Percentiles rank a stretch among this genome's conserved stretches.
Evolutionary conservation across 2,888 invertebrate genomes (phyloP).

Genomic region (Cepaea hortensis): DNA sequence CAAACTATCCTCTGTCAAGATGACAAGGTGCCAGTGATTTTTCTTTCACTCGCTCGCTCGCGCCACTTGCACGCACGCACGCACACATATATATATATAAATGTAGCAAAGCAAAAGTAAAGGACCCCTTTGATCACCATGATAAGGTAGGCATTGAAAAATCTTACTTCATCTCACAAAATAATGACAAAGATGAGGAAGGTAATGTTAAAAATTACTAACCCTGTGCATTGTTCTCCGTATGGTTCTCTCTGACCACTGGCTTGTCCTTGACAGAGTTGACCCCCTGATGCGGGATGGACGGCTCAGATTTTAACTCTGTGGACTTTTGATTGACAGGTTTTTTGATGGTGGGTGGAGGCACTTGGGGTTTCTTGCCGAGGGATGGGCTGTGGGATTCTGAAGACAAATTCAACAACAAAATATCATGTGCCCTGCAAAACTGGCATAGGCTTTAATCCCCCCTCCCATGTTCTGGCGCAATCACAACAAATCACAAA

Average conservation of each 20-base stretch:
- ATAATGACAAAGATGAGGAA: background rate
- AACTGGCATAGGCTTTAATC: too few relatives aligned
- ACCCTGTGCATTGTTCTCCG: background rate
- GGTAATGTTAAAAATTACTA: background rate
- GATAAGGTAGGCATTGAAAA: too few relatives aligned
- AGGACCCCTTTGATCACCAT: too few relatives aligned
- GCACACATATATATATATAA: too few relatives aligned
- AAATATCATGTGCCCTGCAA: too few relatives aligned
- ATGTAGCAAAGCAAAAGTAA: too few relatives aligned
- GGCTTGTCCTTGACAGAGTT: background rate
- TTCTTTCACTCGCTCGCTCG: too few relatives aligned
- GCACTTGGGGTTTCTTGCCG: slow-evolving; percentile 66
- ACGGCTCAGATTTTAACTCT: slow-evolving; percentile 22
- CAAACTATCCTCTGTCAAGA: too few relatives aligned
- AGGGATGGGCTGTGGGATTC: slow-evolving; percentile 13
- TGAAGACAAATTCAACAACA: background rate
- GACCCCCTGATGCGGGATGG: background rate
- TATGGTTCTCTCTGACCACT: slow-evolving; percentile 2
- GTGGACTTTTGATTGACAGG: slow-evolving; percentile 53
- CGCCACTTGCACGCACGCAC: too few relatives aligned
- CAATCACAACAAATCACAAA: too few relatives aligned
- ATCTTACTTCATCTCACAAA: background rate
- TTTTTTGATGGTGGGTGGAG: slow-evolving; percentile 74
- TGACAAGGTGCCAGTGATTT: too few relatives aligned
- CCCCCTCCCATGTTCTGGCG: too few relatives aligned